phyloP scores from a whole-genome alignment of 1,140 invertebrate genomes.

The Carposina sasakii region DNA sequence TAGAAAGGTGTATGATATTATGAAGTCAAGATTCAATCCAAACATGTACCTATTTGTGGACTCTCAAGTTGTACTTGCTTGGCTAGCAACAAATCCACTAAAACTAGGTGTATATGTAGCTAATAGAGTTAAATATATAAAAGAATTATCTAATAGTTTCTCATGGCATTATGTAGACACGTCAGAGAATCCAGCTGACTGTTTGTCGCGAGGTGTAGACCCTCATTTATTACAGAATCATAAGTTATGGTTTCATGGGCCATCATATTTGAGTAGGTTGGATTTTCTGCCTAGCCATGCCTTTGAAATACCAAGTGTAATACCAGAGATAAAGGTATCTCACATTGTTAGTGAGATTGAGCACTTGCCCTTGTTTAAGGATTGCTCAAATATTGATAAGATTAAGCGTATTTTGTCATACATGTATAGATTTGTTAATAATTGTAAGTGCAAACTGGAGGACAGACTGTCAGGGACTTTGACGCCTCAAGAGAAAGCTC shows the following conservation, averaged over 20 bases:
- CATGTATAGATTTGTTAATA: too few relatives aligned
- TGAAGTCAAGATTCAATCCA: conserved; percentile 8
- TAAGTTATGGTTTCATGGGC: conserved; percentile 14
- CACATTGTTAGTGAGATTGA: too few relatives aligned
- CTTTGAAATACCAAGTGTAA: too few relatives aligned
- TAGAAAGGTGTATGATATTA: conserved; percentile 7
- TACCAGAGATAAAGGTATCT: too few relatives aligned
- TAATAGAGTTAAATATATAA: conserved; percentile 49
- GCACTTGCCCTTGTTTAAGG: too few relatives aligned
- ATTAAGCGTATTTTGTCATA: too few relatives aligned
- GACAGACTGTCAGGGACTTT: too few relatives aligned
- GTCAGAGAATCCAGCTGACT: conserved; percentile 28
- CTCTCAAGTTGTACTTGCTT: conserved; percentile 47
- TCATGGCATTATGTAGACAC: conserved; percentile 16
- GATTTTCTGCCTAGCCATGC: too few relatives aligned
- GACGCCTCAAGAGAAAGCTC: too few relatives aligned
- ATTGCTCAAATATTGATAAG: too few relatives aligned
- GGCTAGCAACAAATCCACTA: conserved; percentile 33
- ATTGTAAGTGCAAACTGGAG: too few relatives aligned
- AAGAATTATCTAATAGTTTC: conserved; percentile 19
- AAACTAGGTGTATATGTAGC: conserved; percentile 41
- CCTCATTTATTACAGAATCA: conserved; percentile 3
- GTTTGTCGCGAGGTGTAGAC: conserved; percentile 20
- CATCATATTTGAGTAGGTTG: conserved; percentile 9
- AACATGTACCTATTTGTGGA: conserved; percentile 34